Percentiles rank a stretch among this genome's conserved stretches.
phyloP scores from a whole-genome alignment of 2,888 invertebrate genomes.

The Ypsolopha sequella region DNA sequence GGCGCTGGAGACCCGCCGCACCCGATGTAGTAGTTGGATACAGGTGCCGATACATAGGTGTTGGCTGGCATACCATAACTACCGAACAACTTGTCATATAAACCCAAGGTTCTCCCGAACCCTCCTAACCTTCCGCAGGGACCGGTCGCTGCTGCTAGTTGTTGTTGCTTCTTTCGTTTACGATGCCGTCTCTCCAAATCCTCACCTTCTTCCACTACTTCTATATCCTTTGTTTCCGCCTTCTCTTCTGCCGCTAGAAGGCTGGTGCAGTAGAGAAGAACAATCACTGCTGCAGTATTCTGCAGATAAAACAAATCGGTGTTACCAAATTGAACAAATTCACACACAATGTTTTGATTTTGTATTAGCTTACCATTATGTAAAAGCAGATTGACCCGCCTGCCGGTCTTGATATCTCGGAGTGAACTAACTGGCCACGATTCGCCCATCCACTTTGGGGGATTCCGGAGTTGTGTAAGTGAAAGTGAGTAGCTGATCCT shows the following conservation, averaged over 20 bases:
- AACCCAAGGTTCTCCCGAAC: constrained; percentile 32
- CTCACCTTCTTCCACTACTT: constrained; percentile 21
- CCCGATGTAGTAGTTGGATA: constrained; percentile 53
- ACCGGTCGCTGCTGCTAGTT: constrained; percentile 21
- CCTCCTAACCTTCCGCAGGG: constrained; percentile 24
- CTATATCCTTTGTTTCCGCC: constrained; percentile 29
- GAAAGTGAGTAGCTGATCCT: constrained; percentile 40
- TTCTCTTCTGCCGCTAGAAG: constrained; percentile 23
- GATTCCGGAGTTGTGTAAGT: constrained; percentile 33
- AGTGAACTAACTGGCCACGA: constrained; percentile 15
- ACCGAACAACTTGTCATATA: constrained; percentile 29
- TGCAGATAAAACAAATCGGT: constrained; percentile 14
- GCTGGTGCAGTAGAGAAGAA: constrained; percentile 24
- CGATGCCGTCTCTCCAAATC: constrained; percentile 40
- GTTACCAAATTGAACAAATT: no score
- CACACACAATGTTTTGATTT: neutral
- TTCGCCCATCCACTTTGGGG: neutral
- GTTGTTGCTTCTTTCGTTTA: constrained; percentile 43
- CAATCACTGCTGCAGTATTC: constrained; percentile 25
- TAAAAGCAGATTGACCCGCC: constrained; percentile 7
- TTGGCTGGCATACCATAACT: constrained; percentile 25
- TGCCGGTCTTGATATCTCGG: constrained; percentile 14
- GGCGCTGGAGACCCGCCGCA: constrained; percentile 29
- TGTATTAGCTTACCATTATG: constrained; percentile 24
- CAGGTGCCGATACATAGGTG: constrained; percentile 51